A percentile compares a stretch with the other conserved stretches of the same genome.
Conservation (phyloP, 2,113 vertebrate species). For the Hipposideros armiger region DNA sequence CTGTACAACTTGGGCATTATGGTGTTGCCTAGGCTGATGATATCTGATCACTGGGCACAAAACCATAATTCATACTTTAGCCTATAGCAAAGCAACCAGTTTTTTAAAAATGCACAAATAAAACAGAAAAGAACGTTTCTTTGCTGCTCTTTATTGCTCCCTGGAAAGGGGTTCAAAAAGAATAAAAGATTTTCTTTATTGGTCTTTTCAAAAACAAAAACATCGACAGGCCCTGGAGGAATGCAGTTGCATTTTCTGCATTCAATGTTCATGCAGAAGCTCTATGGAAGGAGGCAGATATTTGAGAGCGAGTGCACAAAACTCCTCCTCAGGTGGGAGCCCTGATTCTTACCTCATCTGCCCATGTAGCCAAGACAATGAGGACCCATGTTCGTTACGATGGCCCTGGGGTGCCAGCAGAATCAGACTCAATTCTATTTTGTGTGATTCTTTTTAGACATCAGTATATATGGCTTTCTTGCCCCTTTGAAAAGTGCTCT, state of each 20-base stretch:
- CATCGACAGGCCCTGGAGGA: not conserved
- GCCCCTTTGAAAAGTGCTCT: not conserved
- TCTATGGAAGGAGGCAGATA: not conserved
- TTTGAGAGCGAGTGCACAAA: not conserved
- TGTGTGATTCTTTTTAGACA: not conserved
- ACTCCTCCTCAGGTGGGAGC: not conserved
- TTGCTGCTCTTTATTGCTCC: slow-evolving; percentile 50
- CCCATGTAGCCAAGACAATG: not conserved
- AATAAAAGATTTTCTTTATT: slow-evolving; percentile 1
- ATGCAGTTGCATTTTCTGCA: not conserved
- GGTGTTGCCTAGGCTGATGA: not conserved
- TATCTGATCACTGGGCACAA: slow-evolving; percentile 59
- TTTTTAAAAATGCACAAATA: slow-evolving; percentile 12
- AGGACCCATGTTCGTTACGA: not conserved
- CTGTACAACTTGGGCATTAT: slow-evolving; percentile 21
- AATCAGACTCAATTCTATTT: not conserved
- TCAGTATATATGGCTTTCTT: not conserved
- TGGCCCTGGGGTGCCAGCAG: not conserved
- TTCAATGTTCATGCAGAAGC: not conserved
- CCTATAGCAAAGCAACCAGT: not conserved
- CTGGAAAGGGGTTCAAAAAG: slow-evolving; percentile 37
- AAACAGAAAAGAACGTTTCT: not conserved
- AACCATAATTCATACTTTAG: slow-evolving; percentile 60
- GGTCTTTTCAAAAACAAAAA: slow-evolving; percentile 43
- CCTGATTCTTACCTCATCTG: not conserved